Evolutionary conservation across 2,797 vertebrate genomes (phyloP).

Genomic region (Poeciliopsis presidionis): DNA sequence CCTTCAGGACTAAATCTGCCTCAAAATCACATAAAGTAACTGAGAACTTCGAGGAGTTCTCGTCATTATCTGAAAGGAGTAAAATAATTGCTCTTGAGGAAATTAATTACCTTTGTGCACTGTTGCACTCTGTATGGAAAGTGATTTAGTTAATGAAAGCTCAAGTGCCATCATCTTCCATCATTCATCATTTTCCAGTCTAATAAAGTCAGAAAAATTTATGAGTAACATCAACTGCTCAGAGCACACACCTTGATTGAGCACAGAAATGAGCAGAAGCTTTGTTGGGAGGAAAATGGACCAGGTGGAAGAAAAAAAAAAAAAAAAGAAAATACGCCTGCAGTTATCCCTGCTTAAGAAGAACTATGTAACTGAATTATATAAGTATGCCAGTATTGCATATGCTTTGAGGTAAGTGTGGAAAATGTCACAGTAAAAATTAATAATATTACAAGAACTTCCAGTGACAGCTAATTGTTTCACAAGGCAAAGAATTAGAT

Average conservation of each 20-base stretch:
- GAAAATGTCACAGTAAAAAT: conserved; percentile 14
- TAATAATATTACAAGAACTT: conserved; percentile 43
- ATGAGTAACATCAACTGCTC: conserved; percentile 33
- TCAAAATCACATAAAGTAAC: conserved; percentile 49
- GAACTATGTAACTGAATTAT: neutral
- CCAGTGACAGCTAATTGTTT: conserved; percentile 48
- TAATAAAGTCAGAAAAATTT: conserved; percentile 55
- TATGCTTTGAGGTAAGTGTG: neutral
- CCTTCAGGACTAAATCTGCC: conserved; percentile 54
- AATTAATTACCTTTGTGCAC: conserved; percentile 83
- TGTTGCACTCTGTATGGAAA: conserved; percentile 66
- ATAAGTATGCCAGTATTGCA: conserved; percentile 13
- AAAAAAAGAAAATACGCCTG: neutral
- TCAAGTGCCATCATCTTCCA: conserved; percentile 71
- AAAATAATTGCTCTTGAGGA: conserved; percentile 84
- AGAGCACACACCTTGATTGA: conserved; percentile 19
- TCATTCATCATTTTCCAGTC: conserved; percentile 73
- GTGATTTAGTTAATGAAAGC: conserved; percentile 77
- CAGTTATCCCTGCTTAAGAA: neutral
- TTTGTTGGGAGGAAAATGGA: conserved; percentile 7
- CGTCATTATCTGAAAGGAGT: conserved; percentile 75
- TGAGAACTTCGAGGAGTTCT: conserved; percentile 65
- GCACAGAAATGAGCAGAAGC: conserved; percentile 16
- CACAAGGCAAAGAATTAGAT: conserved; percentile 56
- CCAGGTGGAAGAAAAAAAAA: neutral